A percentile compares a stretch with the other conserved stretches of the same genome.
phyloP scores from a whole-genome alignment of 2,113 vertebrate genomes.

The Amia ocellicauda region DNA sequence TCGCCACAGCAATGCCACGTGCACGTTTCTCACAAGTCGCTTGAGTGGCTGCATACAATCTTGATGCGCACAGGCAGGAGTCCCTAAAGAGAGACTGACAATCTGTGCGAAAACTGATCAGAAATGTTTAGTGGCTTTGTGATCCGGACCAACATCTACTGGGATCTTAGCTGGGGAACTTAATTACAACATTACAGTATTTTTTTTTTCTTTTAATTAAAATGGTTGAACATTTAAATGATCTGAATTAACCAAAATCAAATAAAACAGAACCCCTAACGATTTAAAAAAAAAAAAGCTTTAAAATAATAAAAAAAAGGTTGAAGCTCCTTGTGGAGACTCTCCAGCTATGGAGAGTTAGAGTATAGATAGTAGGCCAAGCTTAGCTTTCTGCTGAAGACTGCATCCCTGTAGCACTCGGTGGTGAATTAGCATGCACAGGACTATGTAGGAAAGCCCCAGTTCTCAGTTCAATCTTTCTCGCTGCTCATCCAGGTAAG shows the following conservation, averaged over 20 bases:
- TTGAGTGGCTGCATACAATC: no score
- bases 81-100: constrained; percentile 3
- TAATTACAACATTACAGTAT: constrained; percentile 43
- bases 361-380: no score
- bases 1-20: no score
- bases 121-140: constrained; percentile 41
- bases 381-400: no score
- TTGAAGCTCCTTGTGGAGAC: no score
- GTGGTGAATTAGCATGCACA: neutral
- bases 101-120: no score
- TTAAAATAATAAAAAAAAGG: no score
- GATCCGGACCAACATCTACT: constrained; percentile 39
- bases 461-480: neutral
- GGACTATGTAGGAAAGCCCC: neutral
- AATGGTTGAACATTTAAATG: constrained; percentile 49
- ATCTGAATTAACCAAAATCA: constrained; percentile 40
- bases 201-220: constrained; percentile 42
- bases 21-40: no score
- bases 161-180: constrained; percentile 34
- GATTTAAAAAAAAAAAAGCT: no score
- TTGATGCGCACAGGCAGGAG: no score
- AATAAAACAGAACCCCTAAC: no score
- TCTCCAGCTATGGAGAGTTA: no score
- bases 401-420: constrained; percentile 1
- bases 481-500: constrained; percentile 14